Evolutionary conservation across 2,113 vertebrate genomes (phyloP).

Genomic region (Nestor notabilis): DNA sequence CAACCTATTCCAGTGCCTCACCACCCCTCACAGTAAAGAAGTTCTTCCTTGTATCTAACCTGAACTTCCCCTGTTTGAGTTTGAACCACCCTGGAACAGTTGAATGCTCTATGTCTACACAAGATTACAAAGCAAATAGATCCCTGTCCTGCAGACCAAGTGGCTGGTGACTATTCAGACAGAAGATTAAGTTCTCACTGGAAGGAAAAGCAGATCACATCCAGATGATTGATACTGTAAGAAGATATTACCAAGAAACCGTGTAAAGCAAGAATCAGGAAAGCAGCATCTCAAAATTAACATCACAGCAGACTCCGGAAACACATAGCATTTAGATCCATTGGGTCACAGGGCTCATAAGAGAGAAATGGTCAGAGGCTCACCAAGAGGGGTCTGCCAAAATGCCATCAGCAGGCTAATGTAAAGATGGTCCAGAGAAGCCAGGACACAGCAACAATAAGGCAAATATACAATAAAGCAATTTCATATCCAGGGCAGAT

Average conservation of each 20-base stretch:
- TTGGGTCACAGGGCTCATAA: background rate
- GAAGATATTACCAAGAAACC: background rate
- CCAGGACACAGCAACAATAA: background rate
- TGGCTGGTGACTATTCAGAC: background rate
- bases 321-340: background rate
- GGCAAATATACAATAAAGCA: background rate
- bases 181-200: background rate
- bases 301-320: background rate
- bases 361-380: background rate
- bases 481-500: background rate
- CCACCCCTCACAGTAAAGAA: background rate
- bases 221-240: background rate
- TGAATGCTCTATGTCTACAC: background rate
- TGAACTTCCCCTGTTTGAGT: background rate
- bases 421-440: background rate
- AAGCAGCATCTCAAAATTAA: background rate
- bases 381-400: background rate
- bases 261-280: background rate
- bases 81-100: background rate
- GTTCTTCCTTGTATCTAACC: background rate
- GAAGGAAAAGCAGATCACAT: background rate
- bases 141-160: background rate
- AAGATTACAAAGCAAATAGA: background rate
- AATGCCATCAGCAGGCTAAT: background rate
- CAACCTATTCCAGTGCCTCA: background rate